These are phyloP conservation scores for Acanthis flammea DNA, from an alignment of 2,797 vertebrate genomes.

Conservation along the genomic window DNA sequence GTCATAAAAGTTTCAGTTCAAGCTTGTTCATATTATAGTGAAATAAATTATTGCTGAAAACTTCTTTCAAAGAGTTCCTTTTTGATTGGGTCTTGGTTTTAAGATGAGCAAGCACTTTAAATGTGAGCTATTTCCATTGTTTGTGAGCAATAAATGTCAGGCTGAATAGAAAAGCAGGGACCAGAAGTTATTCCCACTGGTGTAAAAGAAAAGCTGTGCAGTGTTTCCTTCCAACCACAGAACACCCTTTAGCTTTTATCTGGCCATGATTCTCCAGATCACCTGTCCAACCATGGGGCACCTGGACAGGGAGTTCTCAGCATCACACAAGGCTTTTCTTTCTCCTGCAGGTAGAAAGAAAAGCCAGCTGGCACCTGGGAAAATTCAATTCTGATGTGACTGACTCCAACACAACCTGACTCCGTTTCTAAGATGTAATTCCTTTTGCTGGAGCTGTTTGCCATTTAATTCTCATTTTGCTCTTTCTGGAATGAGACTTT, in stretches of 20 bases:
- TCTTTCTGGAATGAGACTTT: background rate
- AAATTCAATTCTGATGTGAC: background rate
- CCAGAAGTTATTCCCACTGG: background rate
- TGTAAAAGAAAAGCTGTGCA: background rate
- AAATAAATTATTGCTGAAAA: conserved; percentile 68
- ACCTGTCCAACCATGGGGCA: background rate
- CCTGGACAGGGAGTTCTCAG: background rate
- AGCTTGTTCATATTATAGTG: conserved; percentile 49
- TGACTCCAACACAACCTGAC: background rate
- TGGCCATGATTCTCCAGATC: background rate
- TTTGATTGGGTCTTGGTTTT: conserved; percentile 24
- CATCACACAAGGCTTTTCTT: background rate
- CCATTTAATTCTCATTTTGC: background rate
- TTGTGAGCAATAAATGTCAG: conserved; percentile 27
- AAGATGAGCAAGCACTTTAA: conserved; percentile 27
- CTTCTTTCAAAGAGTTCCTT: conserved; percentile 37
- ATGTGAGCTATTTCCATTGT: conserved; percentile 25
- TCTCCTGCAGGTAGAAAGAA: background rate
- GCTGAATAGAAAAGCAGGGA: conserved; percentile 23
- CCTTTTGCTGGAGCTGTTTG: background rate
- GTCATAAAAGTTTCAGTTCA: conserved; percentile 61
- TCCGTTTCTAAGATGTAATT: background rate
- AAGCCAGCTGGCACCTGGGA: background rate
- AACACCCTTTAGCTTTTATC: background rate
- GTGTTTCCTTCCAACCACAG: background rate